Evolutionary conservation across 1,140 invertebrate genomes (phyloP).

Genomic region (Teleogryllus occipitalis): DNA sequence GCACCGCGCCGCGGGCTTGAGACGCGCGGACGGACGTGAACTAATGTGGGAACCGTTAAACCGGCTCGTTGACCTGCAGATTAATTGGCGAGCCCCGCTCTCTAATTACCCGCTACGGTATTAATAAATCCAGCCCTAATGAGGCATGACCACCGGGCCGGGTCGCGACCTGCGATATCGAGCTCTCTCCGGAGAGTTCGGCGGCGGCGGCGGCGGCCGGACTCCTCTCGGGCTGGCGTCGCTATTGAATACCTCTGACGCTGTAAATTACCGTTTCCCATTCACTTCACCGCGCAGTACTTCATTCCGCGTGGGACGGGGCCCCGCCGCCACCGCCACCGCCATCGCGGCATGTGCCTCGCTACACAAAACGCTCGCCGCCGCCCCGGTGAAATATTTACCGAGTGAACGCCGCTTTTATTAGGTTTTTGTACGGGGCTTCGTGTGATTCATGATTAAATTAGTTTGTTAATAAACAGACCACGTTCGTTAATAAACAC

Average conservation of each 20-base stretch:
- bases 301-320: background rate
- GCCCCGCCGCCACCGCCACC: too few relatives aligned
- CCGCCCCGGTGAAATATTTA: too few relatives aligned
- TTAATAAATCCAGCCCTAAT: conserved; percentile 5
- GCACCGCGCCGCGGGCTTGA: too few relatives aligned
- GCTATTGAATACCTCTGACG: background rate
- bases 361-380: too few relatives aligned
- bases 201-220: too few relatives aligned
- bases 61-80: conserved; percentile 2
- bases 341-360: too few relatives aligned
- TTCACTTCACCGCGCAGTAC: background rate
- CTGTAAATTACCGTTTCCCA: background rate
- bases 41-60: conserved; percentile 4
- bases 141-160: background rate
- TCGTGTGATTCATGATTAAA: too few relatives aligned
- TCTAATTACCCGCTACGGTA: conserved; percentile 1
- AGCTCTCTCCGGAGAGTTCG: background rate
- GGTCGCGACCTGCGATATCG: conserved; percentile 2
- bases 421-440: too few relatives aligned
- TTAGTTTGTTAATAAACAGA: too few relatives aligned
- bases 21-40: background rate
- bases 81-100: background rate
- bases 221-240: background rate
- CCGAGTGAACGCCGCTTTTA: too few relatives aligned
- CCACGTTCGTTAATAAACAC: too few relatives aligned